Evolutionary conservation across 2,113 vertebrate genomes (phyloP), one percentile per base, ranked within the genome.

Genomic region (Ancistrus triradiatus): DNA sequence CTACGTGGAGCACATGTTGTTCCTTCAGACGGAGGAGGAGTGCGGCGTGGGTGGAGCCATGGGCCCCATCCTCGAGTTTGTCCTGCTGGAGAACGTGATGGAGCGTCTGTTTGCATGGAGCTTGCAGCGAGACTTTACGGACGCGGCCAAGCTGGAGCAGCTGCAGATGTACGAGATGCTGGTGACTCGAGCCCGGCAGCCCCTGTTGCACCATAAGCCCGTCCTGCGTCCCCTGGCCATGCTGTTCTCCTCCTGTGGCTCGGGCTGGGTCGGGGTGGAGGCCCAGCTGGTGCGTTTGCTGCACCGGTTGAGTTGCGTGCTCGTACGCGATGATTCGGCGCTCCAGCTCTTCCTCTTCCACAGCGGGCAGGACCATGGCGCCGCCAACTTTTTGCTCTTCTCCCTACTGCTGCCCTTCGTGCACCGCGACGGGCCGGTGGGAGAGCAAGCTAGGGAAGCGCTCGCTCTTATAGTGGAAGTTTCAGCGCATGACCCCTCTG

Each of bases 71-170:
- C 80, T 99, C 85, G 96, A 99, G 82, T 96, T 98, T 31, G 95
- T 98, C 63, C 92, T 99, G 66, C 91, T 91, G 37, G 96, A 98
- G 84, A 98, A 97, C 61, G 94, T 99, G 72, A 98, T 99, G 94
- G 95, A 98, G 73, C 93, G 95, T 13, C 92, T 99, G 24, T 98
- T 99, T n/a, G 87, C 97, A 15, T 98, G 96, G 96, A 98, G 96
- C 78, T 73, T 99, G 35, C 88, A 95, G 4, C 77, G 92, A 15
- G 91, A 96, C 69, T 98, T 98, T 85, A 94, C 93, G 0, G 96
- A 98, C 21, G 92, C 97, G 68, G 96, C 94, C 70, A 98, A 98
- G 73, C 85, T 95, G 0, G 96, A 98, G 77, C 96, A 98, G 77
- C 85, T 98, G 1, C 97, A 91, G 85, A 97, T 97, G 90, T 98